A percentile compares a stretch with the other conserved stretches of the same genome.
phyloP scores from a whole-genome alignment of 2,888 invertebrate species.

The Coecobrya sp. region DNA sequence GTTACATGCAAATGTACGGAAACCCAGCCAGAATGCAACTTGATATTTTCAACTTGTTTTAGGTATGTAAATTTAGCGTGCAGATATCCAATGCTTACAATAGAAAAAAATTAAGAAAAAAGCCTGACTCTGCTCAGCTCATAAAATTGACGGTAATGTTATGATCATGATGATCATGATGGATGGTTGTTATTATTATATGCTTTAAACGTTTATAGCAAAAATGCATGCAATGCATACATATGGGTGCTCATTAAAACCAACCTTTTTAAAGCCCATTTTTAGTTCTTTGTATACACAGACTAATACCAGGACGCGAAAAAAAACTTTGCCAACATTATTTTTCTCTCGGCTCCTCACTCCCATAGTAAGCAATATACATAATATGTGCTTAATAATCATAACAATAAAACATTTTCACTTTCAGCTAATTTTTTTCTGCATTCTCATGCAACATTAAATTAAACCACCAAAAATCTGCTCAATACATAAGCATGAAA shows the following conservation, averaged over 20 bases:
- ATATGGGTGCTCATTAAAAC: constrained; percentile 43
- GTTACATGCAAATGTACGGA: constrained; percentile 1
- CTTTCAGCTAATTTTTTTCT: constrained; percentile 50
- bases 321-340: neutral
- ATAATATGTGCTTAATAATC: constrained; percentile 40
- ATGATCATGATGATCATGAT: constrained; percentile 50
- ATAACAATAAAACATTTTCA: constrained; percentile 55
- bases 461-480: constrained; percentile 17
- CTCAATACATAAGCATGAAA: neutral
- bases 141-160: constrained; percentile 34
- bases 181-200: constrained; percentile 28
- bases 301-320: constrained; percentile 33
- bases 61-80: neutral
- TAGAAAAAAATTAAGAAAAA: constrained; percentile 38
- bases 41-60: neutral
- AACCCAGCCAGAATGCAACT: constrained; percentile 58
- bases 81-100: neutral
- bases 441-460: constrained; percentile 33
- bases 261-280: constrained; percentile 14
- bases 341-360: constrained; percentile 11
- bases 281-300: constrained; percentile 9
- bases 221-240: constrained; percentile 33
- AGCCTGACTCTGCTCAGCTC: neutral
- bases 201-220: constrained; percentile 40
- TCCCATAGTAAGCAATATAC: neutral